Evolutionary conservation across 1,140 invertebrate species (phyloP), one percentile per base, ranked within the genome.

Genomic region (Pseudomyrmex cubaensis): DNA sequence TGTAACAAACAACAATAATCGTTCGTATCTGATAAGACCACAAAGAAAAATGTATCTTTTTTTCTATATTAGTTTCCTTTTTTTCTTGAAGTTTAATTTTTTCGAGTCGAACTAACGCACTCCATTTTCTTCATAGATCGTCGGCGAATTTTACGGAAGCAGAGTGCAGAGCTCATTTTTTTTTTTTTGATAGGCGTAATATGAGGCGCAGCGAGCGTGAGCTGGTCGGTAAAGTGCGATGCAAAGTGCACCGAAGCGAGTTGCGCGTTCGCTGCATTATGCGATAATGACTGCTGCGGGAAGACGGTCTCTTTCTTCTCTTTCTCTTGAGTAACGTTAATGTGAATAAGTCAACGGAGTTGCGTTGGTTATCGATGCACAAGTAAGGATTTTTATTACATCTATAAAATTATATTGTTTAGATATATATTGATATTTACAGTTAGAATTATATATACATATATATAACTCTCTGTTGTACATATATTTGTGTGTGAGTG

Each of bases 241-340:
- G 86, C 73, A 87, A 87, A 80, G 82, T 87, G 85, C 86, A 87
- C 70, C 86, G 74, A 87, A 87, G 80, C 86, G 85, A 80, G 63
- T 35, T 69, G 80, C 80, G 80, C 85, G 86, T 83, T 73, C 52
- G 74, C 69, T 84, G 85, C 73, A 87, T 84, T 84, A 80, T 61
- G 86, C 86, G 76, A 75, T 87, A 87, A 87, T 87, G 82, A 87
- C 69, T 69, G 63, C 57, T 82, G 67, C 72, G 84, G 56, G 35
- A 73, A 78, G 75, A 75, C 75, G 54, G 66, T 82, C 56, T 74
- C 74, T 67, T 59, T 78, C 50, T 22, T n/a, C 15, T 35, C 35
- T 35, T 35, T 35, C 35, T 35, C 35, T 35, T 35, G 35, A 35
- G 35, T 35, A 35, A 35, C 35, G 35, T 35, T 35, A 35, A 35